These are phyloP conservation scores for Drosophila murphyi DNA, from an alignment of 1,140 invertebrate genomes.

Conservation along the genomic window DNA sequence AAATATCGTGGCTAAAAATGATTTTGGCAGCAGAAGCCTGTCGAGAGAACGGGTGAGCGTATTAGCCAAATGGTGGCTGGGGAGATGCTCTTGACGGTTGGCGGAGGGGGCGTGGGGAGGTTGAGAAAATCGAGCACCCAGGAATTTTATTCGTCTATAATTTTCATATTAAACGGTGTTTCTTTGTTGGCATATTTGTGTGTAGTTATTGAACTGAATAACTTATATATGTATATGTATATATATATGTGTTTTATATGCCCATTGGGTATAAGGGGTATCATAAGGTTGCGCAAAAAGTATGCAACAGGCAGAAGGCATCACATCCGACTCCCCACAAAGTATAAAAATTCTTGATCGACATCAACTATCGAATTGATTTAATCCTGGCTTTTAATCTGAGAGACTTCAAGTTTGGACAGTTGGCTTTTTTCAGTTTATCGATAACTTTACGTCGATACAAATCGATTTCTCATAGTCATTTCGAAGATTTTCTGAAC, in stretches of 20 bases:
- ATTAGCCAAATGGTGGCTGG: constrained; percentile 26
- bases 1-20: constrained; percentile 73
- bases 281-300: too few species aligned
- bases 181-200: constrained; percentile 17
- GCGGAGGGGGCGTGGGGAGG: neutral
- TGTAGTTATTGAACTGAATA: neutral
- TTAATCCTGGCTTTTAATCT: too few species aligned
- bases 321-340: too few species aligned
- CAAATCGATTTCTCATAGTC: too few species aligned
- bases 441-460: too few species aligned
- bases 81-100: neutral
- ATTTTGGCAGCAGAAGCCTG: constrained; percentile 62
- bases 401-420: too few species aligned
- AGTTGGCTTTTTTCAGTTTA: too few species aligned
- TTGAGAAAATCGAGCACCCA: constrained; percentile 24
- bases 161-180: constrained; percentile 73
- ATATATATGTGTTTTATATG: neutral
- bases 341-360: too few species aligned
- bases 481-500: too few species aligned
- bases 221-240: constrained; percentile 5
- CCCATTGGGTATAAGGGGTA: too few species aligned
- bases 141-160: constrained; percentile 72
- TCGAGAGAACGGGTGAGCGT: constrained; percentile 40
- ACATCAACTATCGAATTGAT: too few species aligned
- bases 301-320: too few species aligned